Evolutionary conservation across 2,797 vertebrate genomes (phyloP).

Genomic region (Falco berigora): DNA sequence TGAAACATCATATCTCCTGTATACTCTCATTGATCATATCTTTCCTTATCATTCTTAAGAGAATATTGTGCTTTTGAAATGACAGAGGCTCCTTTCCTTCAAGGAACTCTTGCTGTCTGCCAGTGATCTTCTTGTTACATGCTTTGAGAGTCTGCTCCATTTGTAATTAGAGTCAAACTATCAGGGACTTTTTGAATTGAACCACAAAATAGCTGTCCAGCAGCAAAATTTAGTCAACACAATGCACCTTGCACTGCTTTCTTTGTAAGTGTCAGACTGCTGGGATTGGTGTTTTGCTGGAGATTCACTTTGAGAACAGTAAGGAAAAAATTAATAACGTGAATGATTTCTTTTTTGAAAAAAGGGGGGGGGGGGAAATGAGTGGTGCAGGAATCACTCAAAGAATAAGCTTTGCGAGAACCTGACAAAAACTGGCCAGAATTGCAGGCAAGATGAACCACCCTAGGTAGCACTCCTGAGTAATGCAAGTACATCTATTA

Average conservation of each 20-base stretch:
- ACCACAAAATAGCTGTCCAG: neutral
- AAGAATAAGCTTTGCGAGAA: conserved; percentile 1
- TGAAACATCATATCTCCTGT: conserved; percentile 5
- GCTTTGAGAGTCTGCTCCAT: neutral
- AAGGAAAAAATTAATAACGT: neutral
- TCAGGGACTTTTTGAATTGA: neutral
- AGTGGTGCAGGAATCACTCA: neutral
- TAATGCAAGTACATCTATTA: neutral
- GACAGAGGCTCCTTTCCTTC: neutral
- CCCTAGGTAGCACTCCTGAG: neutral
- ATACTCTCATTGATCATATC: neutral
- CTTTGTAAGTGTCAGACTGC: neutral
- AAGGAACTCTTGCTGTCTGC: neutral
- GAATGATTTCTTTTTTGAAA: neutral
- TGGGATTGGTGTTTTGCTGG: neutral
- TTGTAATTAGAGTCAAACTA: neutral
- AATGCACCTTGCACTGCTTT: neutral
- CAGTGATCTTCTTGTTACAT: neutral
- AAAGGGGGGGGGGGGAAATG: too few relatives aligned
- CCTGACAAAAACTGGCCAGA: conserved; percentile 27
- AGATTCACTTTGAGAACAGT: neutral
- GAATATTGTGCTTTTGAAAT: neutral
- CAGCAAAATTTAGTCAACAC: neutral
- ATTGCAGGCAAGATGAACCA: conserved; percentile 13
- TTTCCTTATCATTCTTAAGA: neutral